A percentile compares a stretch with the other conserved stretches of the same genome.
These are phyloP conservation scores for Trinectes maculatus DNA, from an alignment of 2,113 vertebrate genomes.

Conservation along the genomic window DNA sequence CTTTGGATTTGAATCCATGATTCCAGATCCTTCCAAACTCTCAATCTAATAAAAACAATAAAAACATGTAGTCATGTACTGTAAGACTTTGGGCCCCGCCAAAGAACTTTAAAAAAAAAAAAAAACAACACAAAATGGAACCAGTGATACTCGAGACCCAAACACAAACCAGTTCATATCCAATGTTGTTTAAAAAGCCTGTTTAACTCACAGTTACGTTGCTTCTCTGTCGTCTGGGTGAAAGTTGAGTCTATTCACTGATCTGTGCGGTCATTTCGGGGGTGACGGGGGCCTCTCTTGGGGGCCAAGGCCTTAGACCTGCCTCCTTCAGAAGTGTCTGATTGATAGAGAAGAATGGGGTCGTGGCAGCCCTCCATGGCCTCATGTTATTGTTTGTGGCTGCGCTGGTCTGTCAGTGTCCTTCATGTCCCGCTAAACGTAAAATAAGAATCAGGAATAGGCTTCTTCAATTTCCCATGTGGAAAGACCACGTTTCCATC, in stretches of 20 bases:
- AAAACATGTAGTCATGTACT: not conserved
- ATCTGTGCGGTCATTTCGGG: slow-evolving; percentile 21
- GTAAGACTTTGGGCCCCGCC: not conserved
- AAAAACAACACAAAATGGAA: not conserved
- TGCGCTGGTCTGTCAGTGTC: slow-evolving; percentile 53
- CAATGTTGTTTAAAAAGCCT: slow-evolving; percentile 13
- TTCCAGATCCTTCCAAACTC: too few relatives aligned
- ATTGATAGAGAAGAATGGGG: slow-evolving; percentile 58
- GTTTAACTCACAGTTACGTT: slow-evolving; percentile 7
- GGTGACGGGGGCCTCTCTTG: slow-evolving; percentile 28
- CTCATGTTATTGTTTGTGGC: slow-evolving; percentile 49
- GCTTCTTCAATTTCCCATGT: slow-evolving; percentile 25
- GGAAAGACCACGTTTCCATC: slow-evolving; percentile 35
- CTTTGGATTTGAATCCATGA: too few relatives aligned
- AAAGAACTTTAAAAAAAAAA: too few relatives aligned
- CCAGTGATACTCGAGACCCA: too few relatives aligned
- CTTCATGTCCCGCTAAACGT: slow-evolving; percentile 52
- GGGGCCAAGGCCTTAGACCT: slow-evolving; percentile 33
- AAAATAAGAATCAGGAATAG: slow-evolving; percentile 31
- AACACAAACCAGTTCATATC: not conserved
- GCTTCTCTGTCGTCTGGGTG: slow-evolving; percentile 8
- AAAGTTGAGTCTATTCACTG: slow-evolving; percentile 27
- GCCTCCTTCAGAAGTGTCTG: slow-evolving; percentile 45
- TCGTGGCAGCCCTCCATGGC: slow-evolving; percentile 30
- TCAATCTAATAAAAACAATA: too few relatives aligned